Base-by-base conservation (phyloP, 2,888 invertebrate genomes). In the Cantharis rustica region DNA sequence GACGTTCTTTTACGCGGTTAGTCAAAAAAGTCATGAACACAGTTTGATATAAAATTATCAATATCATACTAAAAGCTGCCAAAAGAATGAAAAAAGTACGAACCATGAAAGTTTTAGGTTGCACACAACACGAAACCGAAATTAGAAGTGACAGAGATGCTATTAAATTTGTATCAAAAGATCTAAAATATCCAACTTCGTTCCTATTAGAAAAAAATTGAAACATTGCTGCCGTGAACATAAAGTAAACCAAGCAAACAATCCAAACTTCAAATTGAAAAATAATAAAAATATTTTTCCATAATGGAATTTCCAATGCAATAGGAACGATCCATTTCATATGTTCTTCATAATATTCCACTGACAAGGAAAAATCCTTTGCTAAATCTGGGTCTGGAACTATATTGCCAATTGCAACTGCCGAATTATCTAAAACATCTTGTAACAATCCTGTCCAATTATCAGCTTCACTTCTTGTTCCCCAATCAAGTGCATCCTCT, bases 281-380 rank as follows among this genome's bases (percentile, higher is more conserved):
- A 76, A 91, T 91, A 0, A 88, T 86, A 3, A 90, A 84, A 47
- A 92, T 85, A 61, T 90, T 88, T 69, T 88, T 84, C 91, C 91
- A 92, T 13, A 89, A 86, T 0, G 90, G 90, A 10, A 88, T 87
- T 0, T 81, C 83, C 15, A 87, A 82, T 3, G 92, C 91, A 75
- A 89, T 84, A 10, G 91, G 91, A 0, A 90, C 90, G 20, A 90
- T 87, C 92, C 92, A 93, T 2, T 91, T 89, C 81, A 92, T 91
- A 0, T 89, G 89, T 84, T 92, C 92, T 4, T 88, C 86, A 73
- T 91, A 87, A 84, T 93, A 93, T 3, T 89, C 86, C 2, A 87
- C 85, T 61, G 91, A 91, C 47, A 89, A 88, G 82, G 90, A 90
- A 83, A 92, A 93, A 80, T 90, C 89, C 79, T 90, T 88, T 31